Conservation (phyloP, 2,888 invertebrate species). For the Bruchidius siliquastri region DNA sequence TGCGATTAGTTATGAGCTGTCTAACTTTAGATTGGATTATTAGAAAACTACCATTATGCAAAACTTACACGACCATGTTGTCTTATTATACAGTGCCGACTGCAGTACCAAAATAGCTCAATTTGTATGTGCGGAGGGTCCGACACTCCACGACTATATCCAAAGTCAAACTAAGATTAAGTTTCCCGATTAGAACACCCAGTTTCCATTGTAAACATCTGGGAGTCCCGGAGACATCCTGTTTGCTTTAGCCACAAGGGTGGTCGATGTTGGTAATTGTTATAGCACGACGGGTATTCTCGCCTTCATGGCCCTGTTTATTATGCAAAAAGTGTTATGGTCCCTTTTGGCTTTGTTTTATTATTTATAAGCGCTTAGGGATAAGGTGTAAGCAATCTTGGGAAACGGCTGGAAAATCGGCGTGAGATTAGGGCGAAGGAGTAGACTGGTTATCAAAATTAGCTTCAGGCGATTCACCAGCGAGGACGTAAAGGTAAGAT, state of each 20-base stretch:
- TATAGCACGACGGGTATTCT: neutral
- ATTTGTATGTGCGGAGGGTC: neutral
- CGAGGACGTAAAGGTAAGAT: too few relatives aligned
- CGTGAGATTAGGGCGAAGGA: neutral
- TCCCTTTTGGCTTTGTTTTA: neutral
- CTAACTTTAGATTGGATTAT: too few relatives aligned
- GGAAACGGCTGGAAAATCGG: neutral
- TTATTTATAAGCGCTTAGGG: neutral
- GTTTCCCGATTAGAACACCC: neutral
- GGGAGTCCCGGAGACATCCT: neutral
- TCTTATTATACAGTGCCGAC: too few relatives aligned
- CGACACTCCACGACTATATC: neutral
- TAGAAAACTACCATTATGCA: too few relatives aligned
- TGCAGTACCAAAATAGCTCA: neutral
- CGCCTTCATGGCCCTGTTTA: neutral
- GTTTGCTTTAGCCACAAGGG: neutral
- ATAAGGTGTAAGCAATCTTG: neutral
- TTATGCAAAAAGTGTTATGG: neutral
- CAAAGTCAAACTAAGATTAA: neutral
- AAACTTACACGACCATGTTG: too few relatives aligned
- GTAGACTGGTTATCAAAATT: neutral
- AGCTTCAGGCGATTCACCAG: too few relatives aligned
- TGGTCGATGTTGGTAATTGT: neutral
- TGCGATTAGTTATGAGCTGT: too few relatives aligned
- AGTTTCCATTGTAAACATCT: neutral